Evolutionary conservation across 2,797 vertebrate genomes (phyloP), one percentile per base, ranked within the genome.

Genomic region (Anguilla megastoma): DNA sequence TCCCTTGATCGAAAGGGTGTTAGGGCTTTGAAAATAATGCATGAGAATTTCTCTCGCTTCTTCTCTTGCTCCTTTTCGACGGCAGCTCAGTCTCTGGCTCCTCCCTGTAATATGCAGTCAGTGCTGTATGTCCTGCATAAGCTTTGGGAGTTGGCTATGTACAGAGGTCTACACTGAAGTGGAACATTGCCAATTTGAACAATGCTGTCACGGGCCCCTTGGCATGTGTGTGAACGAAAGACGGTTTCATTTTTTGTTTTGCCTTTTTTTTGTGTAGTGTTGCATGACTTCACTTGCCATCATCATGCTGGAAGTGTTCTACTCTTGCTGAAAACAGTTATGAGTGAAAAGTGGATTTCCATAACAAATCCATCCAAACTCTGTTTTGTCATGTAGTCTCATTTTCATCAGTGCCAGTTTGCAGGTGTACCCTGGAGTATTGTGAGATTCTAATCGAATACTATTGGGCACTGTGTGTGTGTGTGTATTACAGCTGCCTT

Each of bases 21-120:
- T 45, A 48, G 60, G n/a, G 50, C 48, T 56, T 79, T 52, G 85
- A 84, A 80, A 86, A 83, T 74, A 71, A 66, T n/a, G 30, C 79
- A 82, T 82, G 79, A 82, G 79, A 50, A 82, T 48, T 50, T 45
- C 41, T 16, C 36, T 12, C 9, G 16, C 10, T 85, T 85, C 33
- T 74, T 33, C 10, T 74, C 30, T 85, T 85, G 56, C 30, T 76
- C 84, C 10, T 50, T 66, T 79, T 36, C 16, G 33, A 85, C 66
- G 21, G 16, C 24, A 6, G 27, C 33, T 14, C 66, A 63, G 66
- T 58, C 52, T 12, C 33, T 85, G 66, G 36, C 83, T 41, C 85
- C 85, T 74, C 63, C 63, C 21, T 50, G 79, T n/a, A 50, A 50
- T 82, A 12, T 82, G 18, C 45, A 50, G 21, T 21, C 0, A 6